Base-by-base conservation (phyloP, 2,113 vertebrate genomes). In the Girardinichthys multiradiatus region DNA sequence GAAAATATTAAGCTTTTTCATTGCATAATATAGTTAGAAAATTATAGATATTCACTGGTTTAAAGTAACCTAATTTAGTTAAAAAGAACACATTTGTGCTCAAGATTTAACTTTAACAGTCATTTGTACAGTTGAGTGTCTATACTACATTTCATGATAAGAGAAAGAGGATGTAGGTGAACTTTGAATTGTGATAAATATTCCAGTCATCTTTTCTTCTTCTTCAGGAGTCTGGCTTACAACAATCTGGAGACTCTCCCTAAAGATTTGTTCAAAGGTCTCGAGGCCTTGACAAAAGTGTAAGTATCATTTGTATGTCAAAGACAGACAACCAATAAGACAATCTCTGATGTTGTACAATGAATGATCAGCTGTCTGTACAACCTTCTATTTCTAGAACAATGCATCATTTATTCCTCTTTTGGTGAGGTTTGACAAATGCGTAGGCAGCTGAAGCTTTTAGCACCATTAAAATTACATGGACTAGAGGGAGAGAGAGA, bases 221-320 rank as follows among this genome's bases (percentile, higher is more conserved):
- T 77, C 87, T 88, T 57, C 89, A 99, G 98, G 96, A 99, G 97
- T 91, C 95, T 99, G 30, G 97, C 98, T 83, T 97, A 98, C 93
- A 99, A 99, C 89, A 99, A 98, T 86, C 96, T 99, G 42, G 95
- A 98, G 77, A 96, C 96, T 2, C 95, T 99, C 81, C 98, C 98
- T 78, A 99, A 95, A 96, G 96, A 99, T 90, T 94, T 99, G 92
- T 99, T 99, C 93, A 98, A 96, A 92, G 98, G 96, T 89, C 93
- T 99, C 83, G 97, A 99, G 90, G 97, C 98, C 68, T 94, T 99
- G 93, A 98, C 97, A 57, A 99, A 98, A 94, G 96, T 99, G 98
- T 99, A 95, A 95, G 98, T 96, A 80, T 57, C 9, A 65, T 37
- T 70, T 64, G 11, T 29, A 35, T 68, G 15, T 29, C 27, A 4